Percentiles rank a stretch among this genome's conserved stretches.
These are phyloP conservation scores for Bruchidius siliquastri DNA, from an alignment of 2,888 invertebrate species.

Conservation along the genomic window DNA sequence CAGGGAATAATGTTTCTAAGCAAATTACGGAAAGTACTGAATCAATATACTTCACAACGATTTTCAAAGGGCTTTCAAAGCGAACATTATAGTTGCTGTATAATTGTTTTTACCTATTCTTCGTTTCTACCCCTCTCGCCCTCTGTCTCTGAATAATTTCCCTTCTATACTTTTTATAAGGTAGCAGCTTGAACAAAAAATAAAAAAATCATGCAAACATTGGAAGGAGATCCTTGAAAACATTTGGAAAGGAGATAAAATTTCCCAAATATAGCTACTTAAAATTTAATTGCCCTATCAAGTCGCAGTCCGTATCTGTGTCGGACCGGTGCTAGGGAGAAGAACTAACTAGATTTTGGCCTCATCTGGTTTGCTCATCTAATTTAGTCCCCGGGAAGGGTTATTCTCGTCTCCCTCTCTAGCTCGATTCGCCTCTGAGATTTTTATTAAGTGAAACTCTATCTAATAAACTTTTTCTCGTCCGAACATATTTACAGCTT, in stretches of 20 bases:
- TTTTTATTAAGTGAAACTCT: constrained; percentile 27
- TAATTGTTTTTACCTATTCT: too few relatives aligned
- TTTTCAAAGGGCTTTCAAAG: too few relatives aligned
- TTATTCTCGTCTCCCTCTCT: constrained; percentile 21
- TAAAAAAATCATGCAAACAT: neutral
- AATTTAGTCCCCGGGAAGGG: constrained; percentile 33
- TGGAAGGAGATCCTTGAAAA: neutral
- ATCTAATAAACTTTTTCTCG: constrained; percentile 19
- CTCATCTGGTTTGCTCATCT: constrained; percentile 38
- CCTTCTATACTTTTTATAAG: too few relatives aligned
- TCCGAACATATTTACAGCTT: neutral
- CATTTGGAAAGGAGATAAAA: neutral
- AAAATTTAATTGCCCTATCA: neutral
- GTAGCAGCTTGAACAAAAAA: too few relatives aligned
- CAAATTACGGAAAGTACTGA: too few relatives aligned
- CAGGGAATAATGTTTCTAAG: too few relatives aligned
- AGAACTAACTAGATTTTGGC: constrained; percentile 37
- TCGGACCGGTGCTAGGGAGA: constrained; percentile 20
- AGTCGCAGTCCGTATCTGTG: neutral
- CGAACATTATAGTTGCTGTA: too few relatives aligned
- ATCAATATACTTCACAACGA: too few relatives aligned
- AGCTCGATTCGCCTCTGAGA: constrained; percentile 15
- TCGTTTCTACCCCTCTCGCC: too few relatives aligned
- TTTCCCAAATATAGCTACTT: neutral
- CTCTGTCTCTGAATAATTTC: too few relatives aligned